Conservation (phyloP, 2,113 vertebrate species). For the Nannobrachium achirus region DNA sequence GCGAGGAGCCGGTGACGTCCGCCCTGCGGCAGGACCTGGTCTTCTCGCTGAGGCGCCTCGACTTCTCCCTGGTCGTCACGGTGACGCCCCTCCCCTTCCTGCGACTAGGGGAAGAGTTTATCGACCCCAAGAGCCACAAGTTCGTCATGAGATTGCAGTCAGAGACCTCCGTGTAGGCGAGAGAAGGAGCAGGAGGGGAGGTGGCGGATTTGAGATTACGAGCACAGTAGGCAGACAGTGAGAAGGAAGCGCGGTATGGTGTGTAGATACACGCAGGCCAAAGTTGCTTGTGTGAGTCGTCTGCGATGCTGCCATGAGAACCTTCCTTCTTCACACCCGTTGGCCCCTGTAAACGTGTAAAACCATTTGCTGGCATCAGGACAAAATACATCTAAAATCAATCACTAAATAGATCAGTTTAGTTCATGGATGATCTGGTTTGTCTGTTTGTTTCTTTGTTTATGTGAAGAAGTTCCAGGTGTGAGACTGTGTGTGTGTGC, state of each 20-base stretch:
- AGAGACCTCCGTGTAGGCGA: constrained; percentile 87
- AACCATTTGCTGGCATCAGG: too few species aligned
- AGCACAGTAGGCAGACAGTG: neutral
- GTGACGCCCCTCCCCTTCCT: constrained; percentile 89
- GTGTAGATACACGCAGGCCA: too few species aligned
- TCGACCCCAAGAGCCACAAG: constrained; percentile 96
- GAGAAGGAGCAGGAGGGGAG: neutral
- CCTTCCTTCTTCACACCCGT: too few species aligned
- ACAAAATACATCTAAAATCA: too few species aligned
- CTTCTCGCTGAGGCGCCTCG: constrained; percentile 87
- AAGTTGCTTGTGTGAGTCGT: too few species aligned
- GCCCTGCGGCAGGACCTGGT: constrained; percentile 86
- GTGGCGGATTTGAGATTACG: neutral
- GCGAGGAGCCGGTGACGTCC: constrained; percentile 90
- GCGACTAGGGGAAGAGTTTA: constrained; percentile 89
- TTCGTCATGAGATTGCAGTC: constrained; percentile 97
- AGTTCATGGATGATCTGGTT: too few species aligned
- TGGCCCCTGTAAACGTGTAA: too few species aligned
- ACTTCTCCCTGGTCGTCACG: constrained; percentile 92
- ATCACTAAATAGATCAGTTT: too few species aligned
- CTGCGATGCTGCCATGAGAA: too few species aligned
- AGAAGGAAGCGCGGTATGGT: neutral
- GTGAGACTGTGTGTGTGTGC: too few species aligned
- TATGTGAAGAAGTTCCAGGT: too few species aligned
- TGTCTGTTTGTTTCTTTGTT: too few species aligned